Percentiles rank a stretch among this genome's conserved stretches.
Evolutionary conservation across 2,888 invertebrate genomes (phyloP).

Genomic region (Drosophila dives): DNA sequence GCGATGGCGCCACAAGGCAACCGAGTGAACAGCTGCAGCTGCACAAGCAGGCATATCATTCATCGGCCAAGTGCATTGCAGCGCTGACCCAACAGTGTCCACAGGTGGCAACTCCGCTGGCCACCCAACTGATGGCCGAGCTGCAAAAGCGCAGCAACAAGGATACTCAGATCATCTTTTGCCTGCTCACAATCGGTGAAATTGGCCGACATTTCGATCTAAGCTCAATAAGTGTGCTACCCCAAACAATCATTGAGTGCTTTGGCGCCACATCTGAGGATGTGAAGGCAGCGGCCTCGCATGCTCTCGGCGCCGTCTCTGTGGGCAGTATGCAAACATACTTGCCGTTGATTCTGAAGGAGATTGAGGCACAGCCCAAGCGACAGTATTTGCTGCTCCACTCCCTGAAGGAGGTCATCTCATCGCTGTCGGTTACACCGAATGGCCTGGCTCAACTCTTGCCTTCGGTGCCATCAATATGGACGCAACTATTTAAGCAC

Average conservation of each 20-base stretch:
- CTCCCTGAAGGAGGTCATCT: constrained; percentile 98
- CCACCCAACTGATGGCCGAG: constrained; percentile 89
- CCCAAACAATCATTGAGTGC: constrained; percentile 92
- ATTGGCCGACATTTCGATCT: constrained; percentile 96
- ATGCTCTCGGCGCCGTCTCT: constrained; percentile 97
- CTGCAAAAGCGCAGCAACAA: constrained; percentile 87
- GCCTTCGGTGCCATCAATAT: constrained; percentile 94
- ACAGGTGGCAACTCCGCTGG: constrained; percentile 89
- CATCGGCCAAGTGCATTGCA: constrained; percentile 98
- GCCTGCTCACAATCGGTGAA: constrained; percentile 97
- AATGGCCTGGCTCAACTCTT: constrained; percentile 91
- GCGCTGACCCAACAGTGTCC: constrained; percentile 94
- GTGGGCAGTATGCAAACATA: constrained; percentile 97
- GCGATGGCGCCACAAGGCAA: constrained; percentile 68
- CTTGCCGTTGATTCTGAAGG: constrained; percentile 96
- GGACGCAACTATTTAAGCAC: constrained; percentile 96
- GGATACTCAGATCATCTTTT: constrained; percentile 95
- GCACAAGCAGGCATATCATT: constrained; percentile 94
- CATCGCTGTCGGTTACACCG: constrained; percentile 91
- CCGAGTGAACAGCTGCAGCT: constrained; percentile 87
- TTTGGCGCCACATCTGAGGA: constrained; percentile 97
- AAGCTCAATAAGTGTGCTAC: constrained; percentile 90
- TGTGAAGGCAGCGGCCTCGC: constrained; percentile 98
- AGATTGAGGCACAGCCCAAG: constrained; percentile 97
- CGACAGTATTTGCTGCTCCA: constrained; percentile 98